Evolutionary conservation across 1,140 invertebrate genomes (phyloP), one percentile per base, ranked within the genome.

Genomic region (Magallana gigas): DNA sequence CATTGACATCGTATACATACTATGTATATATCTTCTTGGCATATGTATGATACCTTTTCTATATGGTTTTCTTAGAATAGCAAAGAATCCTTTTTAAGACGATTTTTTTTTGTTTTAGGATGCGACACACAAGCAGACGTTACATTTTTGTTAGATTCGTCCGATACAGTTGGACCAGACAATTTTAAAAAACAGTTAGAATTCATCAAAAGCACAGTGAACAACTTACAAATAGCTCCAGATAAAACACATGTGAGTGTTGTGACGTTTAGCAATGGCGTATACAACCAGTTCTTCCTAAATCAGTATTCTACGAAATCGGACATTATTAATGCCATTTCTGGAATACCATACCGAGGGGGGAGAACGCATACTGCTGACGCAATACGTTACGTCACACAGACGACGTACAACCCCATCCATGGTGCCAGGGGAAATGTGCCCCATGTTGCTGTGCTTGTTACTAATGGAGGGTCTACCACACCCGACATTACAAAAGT

Each of bases 91-190:
- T 4, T 48, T 48, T 48, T 48, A 48, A 48, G 36, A 48, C 60
- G 0, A 11, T 2, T 76, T 36, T 86, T 60, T 89, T 81, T 1
- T 83, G n/a, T 90, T 90, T 18, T 88, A 93, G 92, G 90, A 57
- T 93, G 92, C 88, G 91, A 87, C 80, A 91, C 90, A 57, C 86
- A 91, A 80, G 91, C 91, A 16, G 93, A 94, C 84, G 87, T 94
- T 11, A 91, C 93, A 14, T 94, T 94, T 88, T 83, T 94, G n/a
- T 83, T 94, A 48, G 93, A 94, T 83, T 91, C 93, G 1, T 94
- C 93, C n/a, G 90, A 89, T 76, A 91, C 90, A 87, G 93, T 94
- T 29, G 92, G 92, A 48, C 76, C 82, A 58, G 85, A 87, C 12
- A 92, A 94, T 83, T 94, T 93, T 85, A 64, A 92, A 58, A 93